These are phyloP conservation scores for Tympanoctomys barrerae DNA, from an alignment of 2,797 vertebrate genomes.

Conservation along the genomic window DNA sequence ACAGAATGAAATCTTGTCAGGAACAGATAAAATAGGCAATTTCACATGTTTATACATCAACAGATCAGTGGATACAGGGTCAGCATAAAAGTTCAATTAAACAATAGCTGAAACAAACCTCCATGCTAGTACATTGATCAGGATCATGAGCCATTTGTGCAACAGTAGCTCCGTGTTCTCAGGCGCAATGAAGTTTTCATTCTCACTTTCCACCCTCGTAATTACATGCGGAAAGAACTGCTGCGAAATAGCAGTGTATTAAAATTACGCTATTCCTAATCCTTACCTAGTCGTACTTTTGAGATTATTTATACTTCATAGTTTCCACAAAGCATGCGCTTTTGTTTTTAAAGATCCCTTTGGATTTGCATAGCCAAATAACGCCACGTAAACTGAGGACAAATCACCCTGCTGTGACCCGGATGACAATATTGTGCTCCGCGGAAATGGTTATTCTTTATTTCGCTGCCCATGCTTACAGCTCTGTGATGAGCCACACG, in stretches of 20 bases:
- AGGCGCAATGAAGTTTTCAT: background rate
- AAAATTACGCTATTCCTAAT: background rate
- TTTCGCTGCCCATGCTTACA: background rate
- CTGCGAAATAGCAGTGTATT: background rate
- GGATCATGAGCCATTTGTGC: background rate
- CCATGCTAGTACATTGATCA: background rate
- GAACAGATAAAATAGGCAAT: background rate
- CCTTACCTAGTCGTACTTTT: background rate
- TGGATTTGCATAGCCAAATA: background rate
- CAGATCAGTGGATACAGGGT: background rate
- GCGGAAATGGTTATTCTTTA: background rate
- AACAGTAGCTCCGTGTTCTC: background rate
- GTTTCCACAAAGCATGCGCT: background rate
- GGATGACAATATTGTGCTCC: background rate
- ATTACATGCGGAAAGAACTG: background rate
- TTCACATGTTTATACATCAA: background rate
- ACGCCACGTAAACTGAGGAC: background rate
- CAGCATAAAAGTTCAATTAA: background rate
- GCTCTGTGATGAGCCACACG: background rate
- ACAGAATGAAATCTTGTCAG: constrained; percentile 45
- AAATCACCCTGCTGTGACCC: background rate
- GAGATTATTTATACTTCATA: background rate
- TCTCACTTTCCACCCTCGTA: background rate
- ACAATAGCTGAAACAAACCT: background rate
- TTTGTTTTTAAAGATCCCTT: background rate